Conservation (phyloP, 2,113 vertebrate genomes). For the Neogale vison region DNA sequence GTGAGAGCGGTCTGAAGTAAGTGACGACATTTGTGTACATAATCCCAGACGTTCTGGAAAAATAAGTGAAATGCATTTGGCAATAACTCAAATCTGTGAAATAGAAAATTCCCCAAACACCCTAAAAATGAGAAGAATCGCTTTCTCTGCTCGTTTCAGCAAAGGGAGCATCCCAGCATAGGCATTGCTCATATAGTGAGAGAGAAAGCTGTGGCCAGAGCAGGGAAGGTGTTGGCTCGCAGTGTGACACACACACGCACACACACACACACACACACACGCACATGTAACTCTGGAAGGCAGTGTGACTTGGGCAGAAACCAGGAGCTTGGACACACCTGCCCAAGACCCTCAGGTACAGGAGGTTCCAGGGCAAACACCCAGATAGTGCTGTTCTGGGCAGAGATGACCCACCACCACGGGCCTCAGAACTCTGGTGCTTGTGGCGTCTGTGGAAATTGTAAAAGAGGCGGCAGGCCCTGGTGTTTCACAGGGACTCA, state of each 20-base stretch:
- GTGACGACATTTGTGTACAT: not conserved
- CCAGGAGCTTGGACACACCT: not conserved
- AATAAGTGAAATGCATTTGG: not conserved
- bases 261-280: no score
- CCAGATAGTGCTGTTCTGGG: not conserved
- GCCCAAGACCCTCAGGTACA: fast-evolving
- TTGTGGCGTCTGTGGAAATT: fast-evolving
- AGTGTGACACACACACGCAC: no score
- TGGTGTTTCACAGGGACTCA: not conserved
- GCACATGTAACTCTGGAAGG: no score
- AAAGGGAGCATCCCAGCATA: not conserved
- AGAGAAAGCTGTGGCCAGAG: not conserved
- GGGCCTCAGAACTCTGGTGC: not conserved
- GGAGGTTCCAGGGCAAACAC: no score
- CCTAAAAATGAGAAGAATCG: not conserved
- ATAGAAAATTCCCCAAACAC: not conserved
- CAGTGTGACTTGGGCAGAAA: not conserved
- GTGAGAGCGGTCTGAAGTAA: not conserved
- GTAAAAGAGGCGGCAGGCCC: not conserved
- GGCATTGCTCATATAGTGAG: not conserved
- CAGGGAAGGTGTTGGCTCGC: not conserved
- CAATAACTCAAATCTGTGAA: not conserved
- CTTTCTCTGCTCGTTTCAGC: not conserved
- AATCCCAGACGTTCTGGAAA: not conserved
- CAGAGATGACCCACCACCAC: fast-evolving